phyloP scores from a whole-genome alignment of 2,888 invertebrate species.

The Polymixis lichenea region DNA sequence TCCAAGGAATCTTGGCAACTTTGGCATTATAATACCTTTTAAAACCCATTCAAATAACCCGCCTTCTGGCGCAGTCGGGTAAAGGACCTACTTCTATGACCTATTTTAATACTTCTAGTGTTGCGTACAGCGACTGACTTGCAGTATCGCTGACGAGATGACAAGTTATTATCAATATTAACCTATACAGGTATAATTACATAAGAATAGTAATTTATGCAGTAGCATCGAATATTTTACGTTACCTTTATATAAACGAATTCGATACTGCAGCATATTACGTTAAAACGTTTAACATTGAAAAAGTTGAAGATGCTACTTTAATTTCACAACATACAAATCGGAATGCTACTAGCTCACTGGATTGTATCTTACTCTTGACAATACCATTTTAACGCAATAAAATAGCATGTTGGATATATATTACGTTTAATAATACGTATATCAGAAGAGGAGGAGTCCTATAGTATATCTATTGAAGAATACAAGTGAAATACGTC shows the following conservation, averaged over 20 bases:
- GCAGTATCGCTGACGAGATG: slow-evolving; percentile 25
- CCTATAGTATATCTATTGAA: slow-evolving; percentile 19
- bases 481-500: slow-evolving; percentile 15
- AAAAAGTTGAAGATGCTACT: slow-evolving; percentile 19
- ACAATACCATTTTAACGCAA: slow-evolving; percentile 14
- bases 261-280: slow-evolving; percentile 1
- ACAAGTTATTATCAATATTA: slow-evolving; percentile 27
- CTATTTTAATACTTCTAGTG: slow-evolving; percentile 58
- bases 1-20: slow-evolving; percentile 42
- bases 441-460: slow-evolving; percentile 1
- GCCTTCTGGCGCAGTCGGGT: too few species aligned
- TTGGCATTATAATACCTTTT: slow-evolving; percentile 52
- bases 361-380: slow-evolving; percentile 32
- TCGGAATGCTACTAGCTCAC: slow-evolving; percentile 30
- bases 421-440: slow-evolving; percentile 32
- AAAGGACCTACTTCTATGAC: slow-evolving; percentile 46
- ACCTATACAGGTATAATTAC: slow-evolving; percentile 27
- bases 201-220: neutral
- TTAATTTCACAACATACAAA: slow-evolving; percentile 18
- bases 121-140: slow-evolving; percentile 14
- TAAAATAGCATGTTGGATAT: slow-evolving; percentile 17
- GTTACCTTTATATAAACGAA: slow-evolving; percentile 10
- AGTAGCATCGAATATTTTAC: slow-evolving; percentile 15
- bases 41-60: slow-evolving; percentile 36
- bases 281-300: slow-evolving; percentile 12